These are phyloP conservation scores for Drosophila hydei DNA, from an alignment of 1,140 invertebrate genomes.

Conservation along the genomic window DNA sequence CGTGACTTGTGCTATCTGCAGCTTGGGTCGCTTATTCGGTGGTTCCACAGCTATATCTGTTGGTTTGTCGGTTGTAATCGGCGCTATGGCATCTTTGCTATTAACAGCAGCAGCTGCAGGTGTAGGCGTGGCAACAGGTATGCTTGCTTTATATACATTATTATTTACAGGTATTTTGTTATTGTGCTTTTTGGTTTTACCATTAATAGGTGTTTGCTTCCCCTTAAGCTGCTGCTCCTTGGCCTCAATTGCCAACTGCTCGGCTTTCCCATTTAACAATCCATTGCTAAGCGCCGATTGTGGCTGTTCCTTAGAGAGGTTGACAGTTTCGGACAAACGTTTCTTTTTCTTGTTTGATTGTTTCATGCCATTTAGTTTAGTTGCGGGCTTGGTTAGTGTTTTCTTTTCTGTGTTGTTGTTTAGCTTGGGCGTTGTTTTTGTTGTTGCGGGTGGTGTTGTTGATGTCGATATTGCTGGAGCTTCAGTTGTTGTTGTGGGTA, in stretches of 20 bases:
- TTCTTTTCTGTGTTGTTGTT: constrained; percentile 1
- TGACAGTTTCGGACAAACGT: background rate
- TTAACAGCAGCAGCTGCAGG: background rate
- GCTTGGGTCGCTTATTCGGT: constrained; percentile 46
- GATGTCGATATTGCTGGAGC: background rate
- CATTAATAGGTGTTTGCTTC: constrained; percentile 33
- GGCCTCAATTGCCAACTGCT: background rate
- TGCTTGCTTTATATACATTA: constrained; percentile 21
- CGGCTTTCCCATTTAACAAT: constrained; percentile 11
- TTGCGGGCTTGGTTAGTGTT: background rate
- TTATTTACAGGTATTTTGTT: constrained; percentile 15
- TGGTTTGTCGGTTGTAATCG: background rate
- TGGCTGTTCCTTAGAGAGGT: too few species aligned
- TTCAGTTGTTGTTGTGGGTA: constrained; percentile 3
- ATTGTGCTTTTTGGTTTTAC: constrained; percentile 37
- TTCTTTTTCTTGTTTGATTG: constrained; percentile 12
- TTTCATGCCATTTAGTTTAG: constrained; percentile 59
- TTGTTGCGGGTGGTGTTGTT: background rate
- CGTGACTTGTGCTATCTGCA: constrained; percentile 23
- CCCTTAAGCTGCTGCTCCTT: constrained; percentile 4
- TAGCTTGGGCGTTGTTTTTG: background rate
- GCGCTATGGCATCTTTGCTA: background rate
- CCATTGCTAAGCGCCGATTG: constrained; percentile 50
- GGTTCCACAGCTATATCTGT: constrained; percentile 24
- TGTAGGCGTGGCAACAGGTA: background rate